Evolutionary conservation across 35 echinoderm and acorn worm species (phyloP).

Genomic region (Diadema setosum): DNA sequence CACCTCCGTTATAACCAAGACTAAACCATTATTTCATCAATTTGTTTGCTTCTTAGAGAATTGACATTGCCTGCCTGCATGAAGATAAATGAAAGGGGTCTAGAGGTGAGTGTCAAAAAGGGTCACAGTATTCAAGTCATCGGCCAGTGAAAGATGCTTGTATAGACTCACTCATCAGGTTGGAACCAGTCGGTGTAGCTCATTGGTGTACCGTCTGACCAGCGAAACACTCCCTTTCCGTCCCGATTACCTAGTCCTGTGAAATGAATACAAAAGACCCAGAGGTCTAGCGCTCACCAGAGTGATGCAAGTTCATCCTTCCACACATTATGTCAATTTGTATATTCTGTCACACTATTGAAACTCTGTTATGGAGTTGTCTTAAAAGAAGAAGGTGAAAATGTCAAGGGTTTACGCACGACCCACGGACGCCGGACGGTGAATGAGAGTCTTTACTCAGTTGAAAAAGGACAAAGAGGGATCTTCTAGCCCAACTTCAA

Average conservation of each 20-base stretch:
- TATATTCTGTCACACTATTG: background rate
- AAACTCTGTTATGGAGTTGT: background rate
- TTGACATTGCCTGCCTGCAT: too few relatives aligned
- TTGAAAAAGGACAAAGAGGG: too few relatives aligned
- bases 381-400: background rate
- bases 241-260: background rate
- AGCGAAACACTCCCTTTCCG: background rate
- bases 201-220: conserved; percentile 1
- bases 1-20: too few relatives aligned
- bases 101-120: too few relatives aligned
- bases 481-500: too few relatives aligned
- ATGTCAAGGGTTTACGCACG: background rate
- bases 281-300: background rate
- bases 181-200: background rate
- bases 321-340: background rate
- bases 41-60: too few relatives aligned
- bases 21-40: too few relatives aligned
- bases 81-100: too few relatives aligned
- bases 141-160: too few relatives aligned
- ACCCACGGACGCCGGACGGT: background rate
- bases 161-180: too few relatives aligned
- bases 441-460: background rate
- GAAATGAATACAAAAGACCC: background rate
- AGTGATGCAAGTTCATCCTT: background rate
- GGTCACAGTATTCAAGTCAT: too few relatives aligned